Evolutionary conservation across 2,797 vertebrate genomes (phyloP).

Genomic region (Chelon auratus): DNA sequence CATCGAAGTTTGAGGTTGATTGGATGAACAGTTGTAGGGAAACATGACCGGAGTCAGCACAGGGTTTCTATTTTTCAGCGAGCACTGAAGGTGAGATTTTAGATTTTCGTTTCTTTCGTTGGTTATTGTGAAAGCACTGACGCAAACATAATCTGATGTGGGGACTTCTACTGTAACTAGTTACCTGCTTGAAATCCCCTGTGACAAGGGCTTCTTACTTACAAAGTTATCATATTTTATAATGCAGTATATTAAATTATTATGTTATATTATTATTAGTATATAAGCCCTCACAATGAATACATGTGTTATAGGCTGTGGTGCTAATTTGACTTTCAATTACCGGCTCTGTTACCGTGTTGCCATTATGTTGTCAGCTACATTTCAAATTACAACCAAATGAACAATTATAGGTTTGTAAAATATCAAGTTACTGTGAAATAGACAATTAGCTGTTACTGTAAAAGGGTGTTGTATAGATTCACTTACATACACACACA

Average conservation of each 20-base stretch:
- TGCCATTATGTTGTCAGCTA: constrained; percentile 15
- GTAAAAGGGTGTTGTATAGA: constrained; percentile 7
- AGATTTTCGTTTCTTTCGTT: too few species aligned
- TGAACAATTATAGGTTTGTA: constrained; percentile 30
- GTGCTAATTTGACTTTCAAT: constrained; percentile 24
- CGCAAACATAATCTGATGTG: neutral
- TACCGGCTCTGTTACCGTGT: neutral
- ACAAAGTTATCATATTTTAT: neutral
- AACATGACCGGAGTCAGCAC: too few species aligned
- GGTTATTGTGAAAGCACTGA: too few species aligned
- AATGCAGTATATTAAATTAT: neutral
- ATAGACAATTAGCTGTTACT: constrained; percentile 34
- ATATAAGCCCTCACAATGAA: neutral
- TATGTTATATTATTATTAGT: too few species aligned
- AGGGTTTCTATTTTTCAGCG: too few species aligned
- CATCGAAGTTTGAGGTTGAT: too few species aligned
- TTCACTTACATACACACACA: neutral
- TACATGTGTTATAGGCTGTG: neutral
- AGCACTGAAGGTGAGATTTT: too few species aligned
- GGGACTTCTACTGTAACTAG: neutral
- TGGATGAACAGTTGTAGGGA: too few species aligned
- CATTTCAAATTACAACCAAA: constrained; percentile 40
- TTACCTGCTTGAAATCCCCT: neutral
- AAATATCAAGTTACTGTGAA: constrained; percentile 28
- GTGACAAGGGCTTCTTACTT: neutral